These are phyloP conservation scores for Copidosoma floridanum DNA, from an alignment of 1,140 invertebrate genomes.

Conservation along the genomic window DNA sequence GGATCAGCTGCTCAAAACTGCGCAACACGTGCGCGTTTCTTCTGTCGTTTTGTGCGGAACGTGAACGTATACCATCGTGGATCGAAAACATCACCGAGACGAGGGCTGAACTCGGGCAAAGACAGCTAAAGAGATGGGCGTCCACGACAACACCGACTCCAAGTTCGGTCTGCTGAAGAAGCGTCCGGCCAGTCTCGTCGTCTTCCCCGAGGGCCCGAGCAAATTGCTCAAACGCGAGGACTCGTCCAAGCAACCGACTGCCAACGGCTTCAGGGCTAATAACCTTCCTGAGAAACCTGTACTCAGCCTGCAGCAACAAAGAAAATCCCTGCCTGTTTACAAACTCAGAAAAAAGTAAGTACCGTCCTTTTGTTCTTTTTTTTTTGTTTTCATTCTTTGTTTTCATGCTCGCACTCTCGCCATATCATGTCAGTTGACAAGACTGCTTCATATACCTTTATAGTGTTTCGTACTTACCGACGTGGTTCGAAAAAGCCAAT, in stretches of 20 bases:
- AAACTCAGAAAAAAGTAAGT: conserved; percentile 52
- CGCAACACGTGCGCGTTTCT: no score
- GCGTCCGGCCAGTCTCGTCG: conserved; percentile 38
- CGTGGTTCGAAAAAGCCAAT: no score
- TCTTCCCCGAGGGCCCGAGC: conserved; percentile 28
- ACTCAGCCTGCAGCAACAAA: conserved; percentile 53
- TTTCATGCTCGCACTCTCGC: no score
- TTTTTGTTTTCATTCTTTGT: no score
- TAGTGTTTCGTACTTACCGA: no score
- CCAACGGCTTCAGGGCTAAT: background rate
- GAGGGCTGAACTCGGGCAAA: no score
- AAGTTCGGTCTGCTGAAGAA: conserved; percentile 46
- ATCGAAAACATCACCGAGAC: background rate
- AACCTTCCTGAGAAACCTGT: conserved; percentile 22
- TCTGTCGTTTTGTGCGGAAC: conserved; percentile 16
- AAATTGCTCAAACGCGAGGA: conserved; percentile 35
- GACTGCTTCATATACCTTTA: no score
- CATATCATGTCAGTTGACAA: no score
- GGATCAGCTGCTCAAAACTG: background rate
- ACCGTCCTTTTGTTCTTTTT: no score
- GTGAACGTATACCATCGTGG: background rate
- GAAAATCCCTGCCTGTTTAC: conserved; percentile 57
- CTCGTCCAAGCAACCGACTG: background rate
- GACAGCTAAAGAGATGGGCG: conserved; percentile 40
- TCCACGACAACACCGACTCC: conserved; percentile 47